Percentiles rank a stretch among this genome's conserved stretches.
Conservation (phyloP, 2,113 vertebrate genomes). For the Phalacrocorax aristotelis region DNA sequence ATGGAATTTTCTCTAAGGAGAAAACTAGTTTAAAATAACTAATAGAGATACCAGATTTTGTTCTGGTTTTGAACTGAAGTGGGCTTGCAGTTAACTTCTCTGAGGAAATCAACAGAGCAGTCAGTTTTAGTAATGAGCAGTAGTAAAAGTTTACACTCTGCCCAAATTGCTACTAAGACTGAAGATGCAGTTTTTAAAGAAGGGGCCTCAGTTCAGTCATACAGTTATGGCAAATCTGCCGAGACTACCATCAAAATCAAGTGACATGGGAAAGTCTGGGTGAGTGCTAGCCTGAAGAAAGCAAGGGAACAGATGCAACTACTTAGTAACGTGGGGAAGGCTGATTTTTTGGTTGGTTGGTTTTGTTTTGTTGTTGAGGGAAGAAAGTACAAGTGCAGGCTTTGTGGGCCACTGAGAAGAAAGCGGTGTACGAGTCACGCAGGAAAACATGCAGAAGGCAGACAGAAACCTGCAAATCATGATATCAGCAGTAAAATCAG, state of each 20-base stretch:
- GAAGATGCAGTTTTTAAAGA: background rate
- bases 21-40: background rate
- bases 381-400: background rate
- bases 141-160: background rate
- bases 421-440: background rate
- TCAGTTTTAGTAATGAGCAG: background rate
- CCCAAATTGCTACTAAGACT: background rate
- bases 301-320: background rate
- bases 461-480: background rate
- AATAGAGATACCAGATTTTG: background rate
- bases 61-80: background rate
- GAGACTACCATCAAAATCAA: background rate
- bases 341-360: too few relatives aligned
- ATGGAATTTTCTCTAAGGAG: background rate
- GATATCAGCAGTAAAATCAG: background rate
- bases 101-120: background rate
- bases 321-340: background rate
- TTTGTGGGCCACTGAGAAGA: background rate
- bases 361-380: too few relatives aligned
- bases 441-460: background rate
- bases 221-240: background rate
- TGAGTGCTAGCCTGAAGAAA: background rate
- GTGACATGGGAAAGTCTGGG: background rate
- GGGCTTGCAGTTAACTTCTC: background rate
- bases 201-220: background rate